These are phyloP conservation scores for Rhodeus uyekii DNA, from an alignment of 2,797 vertebrate genomes.

Conservation along the genomic window DNA sequence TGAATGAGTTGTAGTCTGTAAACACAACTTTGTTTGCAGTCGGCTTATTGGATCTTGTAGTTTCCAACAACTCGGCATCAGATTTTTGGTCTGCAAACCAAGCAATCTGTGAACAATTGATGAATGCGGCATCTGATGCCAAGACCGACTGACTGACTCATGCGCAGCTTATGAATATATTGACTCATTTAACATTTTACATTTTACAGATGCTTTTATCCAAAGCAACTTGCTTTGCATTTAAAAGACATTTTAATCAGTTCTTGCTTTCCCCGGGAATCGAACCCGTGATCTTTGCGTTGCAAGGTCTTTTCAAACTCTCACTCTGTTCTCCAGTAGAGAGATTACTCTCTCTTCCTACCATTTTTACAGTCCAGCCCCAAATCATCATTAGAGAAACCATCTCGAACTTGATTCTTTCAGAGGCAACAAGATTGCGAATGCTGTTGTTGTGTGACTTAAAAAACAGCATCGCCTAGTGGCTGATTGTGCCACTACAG, in stretches of 20 bases:
- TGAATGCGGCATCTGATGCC: neutral
- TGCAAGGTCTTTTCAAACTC: neutral
- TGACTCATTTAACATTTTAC: too few relatives aligned
- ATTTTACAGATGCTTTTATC: too few relatives aligned
- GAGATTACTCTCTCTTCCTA: neutral
- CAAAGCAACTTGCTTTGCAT: too few relatives aligned
- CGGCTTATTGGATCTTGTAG: neutral
- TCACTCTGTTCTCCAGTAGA: neutral
- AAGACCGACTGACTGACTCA: neutral
- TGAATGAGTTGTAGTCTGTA: neutral
- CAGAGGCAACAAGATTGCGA: neutral
- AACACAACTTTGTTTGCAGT: neutral
- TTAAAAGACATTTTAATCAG: too few relatives aligned
- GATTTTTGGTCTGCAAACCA: neutral
- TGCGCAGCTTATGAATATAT: too few relatives aligned
- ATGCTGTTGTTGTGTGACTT: neutral
- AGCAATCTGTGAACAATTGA: neutral
- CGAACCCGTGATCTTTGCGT: too few relatives aligned
- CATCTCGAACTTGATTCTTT: neutral
- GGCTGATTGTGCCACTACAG: slow-evolving; percentile 48
- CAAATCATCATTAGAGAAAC: neutral
- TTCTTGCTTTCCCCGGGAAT: too few relatives aligned
- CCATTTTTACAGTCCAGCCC: neutral
- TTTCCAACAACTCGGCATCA: neutral
- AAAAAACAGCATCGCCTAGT: slow-evolving; percentile 65